phyloP scores from a whole-genome alignment of 2,888 invertebrate genomes.

The Brachypterus glaber region DNA sequence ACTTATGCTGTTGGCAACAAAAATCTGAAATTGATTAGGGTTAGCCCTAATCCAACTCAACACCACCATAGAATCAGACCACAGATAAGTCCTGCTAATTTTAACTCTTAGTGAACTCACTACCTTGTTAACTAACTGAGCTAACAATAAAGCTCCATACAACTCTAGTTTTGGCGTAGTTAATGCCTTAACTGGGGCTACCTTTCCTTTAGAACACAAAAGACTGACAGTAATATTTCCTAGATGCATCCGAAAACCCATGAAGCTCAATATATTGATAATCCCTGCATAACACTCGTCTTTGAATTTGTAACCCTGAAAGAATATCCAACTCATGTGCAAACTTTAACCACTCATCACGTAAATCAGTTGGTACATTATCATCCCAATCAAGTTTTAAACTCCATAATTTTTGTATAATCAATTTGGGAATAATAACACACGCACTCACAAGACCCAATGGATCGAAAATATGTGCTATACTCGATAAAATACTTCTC shows the following conservation, averaged over 20 bases:
- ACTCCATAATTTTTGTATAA: conserved; percentile 12
- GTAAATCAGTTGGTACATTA: conserved; percentile 8
- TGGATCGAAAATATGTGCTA: conserved; percentile 14
- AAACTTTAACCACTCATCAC: conserved; percentile 5
- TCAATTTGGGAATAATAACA: conserved; percentile 11
- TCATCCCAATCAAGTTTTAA: conserved; percentile 10
- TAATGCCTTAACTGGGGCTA: background rate
- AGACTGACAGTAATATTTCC: conserved; percentile 8
- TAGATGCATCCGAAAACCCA: conserved; percentile 9
- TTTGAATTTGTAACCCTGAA: conserved; percentile 9
- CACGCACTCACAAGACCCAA: conserved; percentile 10
- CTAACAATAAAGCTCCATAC: background rate
- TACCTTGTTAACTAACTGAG: background rate
- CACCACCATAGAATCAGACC: background rate
- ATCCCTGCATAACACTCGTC: conserved; percentile 1
- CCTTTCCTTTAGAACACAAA: conserved; percentile 13
- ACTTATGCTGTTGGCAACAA: background rate
- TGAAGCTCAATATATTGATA: conserved; percentile 4
- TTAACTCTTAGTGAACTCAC: background rate
- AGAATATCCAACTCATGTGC: background rate
- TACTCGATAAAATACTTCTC: conserved; percentile 10
- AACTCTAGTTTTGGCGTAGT: background rate
- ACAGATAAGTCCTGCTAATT: background rate
- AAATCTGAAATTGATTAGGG: background rate
- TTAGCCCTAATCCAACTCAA: background rate